phyloP scores from a whole-genome alignment of 1,140 invertebrate genomes.

The Eriosoma lanigerum region DNA sequence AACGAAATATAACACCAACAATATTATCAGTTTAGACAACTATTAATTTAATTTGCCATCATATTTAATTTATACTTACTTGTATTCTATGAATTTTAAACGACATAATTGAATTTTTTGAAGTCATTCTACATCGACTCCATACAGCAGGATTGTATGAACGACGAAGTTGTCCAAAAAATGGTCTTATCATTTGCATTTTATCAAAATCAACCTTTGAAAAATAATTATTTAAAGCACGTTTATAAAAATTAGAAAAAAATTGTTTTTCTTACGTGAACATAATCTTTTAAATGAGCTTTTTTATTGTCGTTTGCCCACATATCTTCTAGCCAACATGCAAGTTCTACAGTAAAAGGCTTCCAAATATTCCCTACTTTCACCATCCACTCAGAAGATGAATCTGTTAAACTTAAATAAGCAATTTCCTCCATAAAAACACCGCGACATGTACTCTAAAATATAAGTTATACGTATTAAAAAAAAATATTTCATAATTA shows the following conservation, averaged over 20 bases:
- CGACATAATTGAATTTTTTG: conserved; percentile 69
- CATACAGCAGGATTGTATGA: conserved; percentile 75
- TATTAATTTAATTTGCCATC: neutral
- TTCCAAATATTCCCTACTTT: conserved; percentile 79
- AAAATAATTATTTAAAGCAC: neutral
- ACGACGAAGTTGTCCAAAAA: conserved; percentile 75
- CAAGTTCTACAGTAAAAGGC: conserved; percentile 72
- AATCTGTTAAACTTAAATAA: conserved; percentile 68
- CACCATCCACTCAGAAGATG: conserved; percentile 77
- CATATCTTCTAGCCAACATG: conserved; percentile 79
- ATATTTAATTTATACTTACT: conserved; percentile 57
- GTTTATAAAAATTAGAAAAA: conserved; percentile 33
- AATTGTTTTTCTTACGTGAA: conserved; percentile 59
- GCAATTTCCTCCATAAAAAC: conserved; percentile 63
- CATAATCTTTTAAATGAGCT: conserved; percentile 75
- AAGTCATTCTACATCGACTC: conserved; percentile 72
- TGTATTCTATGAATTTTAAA: conserved; percentile 70
- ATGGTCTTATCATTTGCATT: conserved; percentile 86
- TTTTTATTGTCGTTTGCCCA: conserved; percentile 69
- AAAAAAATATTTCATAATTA: neutral
- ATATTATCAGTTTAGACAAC: neutral
- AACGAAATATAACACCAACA: neutral
- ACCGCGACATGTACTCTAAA: conserved; percentile 54
- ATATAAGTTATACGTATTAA: neutral
- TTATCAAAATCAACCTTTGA: conserved; percentile 75